These are phyloP conservation scores for Pelecanus crispus DNA, from an alignment of 2,113 vertebrate species.

Conservation along the genomic window DNA sequence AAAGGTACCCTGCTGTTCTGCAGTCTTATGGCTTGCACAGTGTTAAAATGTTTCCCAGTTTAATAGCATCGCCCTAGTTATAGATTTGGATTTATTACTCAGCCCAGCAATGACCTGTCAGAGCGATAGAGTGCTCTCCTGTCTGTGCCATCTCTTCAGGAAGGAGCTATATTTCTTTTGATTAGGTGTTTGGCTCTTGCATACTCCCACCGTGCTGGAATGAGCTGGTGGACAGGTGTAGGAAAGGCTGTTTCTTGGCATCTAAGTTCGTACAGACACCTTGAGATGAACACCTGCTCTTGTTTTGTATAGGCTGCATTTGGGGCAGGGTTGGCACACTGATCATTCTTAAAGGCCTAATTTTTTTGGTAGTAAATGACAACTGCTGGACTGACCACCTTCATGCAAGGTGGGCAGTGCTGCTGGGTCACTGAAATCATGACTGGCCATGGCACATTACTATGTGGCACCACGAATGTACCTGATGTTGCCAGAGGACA, in stretches of 20 bases:
- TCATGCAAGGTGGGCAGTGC: not conserved
- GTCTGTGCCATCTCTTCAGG: not conserved
- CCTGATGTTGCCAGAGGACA: not conserved
- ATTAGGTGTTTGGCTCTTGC: not conserved
- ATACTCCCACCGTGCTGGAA: not conserved
- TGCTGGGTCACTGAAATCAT: not conserved
- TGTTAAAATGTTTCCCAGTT: not conserved
- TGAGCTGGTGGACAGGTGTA: not conserved
- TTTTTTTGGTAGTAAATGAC: not conserved
- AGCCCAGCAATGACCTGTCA: not conserved
- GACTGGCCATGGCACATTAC: accelerated
- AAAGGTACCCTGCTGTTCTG: not conserved
- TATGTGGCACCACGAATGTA: not conserved
- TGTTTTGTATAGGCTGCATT: not conserved
- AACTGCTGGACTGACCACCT: not conserved
- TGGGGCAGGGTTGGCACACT: not conserved
- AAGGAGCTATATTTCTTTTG: not conserved
- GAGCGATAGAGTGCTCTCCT: not conserved
- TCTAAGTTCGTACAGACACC: not conserved
- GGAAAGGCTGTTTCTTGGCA: not conserved
- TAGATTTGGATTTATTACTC: not conserved
- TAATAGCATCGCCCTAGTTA: not conserved
- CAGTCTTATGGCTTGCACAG: not conserved
- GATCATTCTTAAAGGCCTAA: not conserved
- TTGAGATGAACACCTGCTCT: not conserved